These are phyloP conservation scores for Hylomyscus alleni DNA, from an alignment of 2,797 vertebrate genomes.

Conservation along the genomic window DNA sequence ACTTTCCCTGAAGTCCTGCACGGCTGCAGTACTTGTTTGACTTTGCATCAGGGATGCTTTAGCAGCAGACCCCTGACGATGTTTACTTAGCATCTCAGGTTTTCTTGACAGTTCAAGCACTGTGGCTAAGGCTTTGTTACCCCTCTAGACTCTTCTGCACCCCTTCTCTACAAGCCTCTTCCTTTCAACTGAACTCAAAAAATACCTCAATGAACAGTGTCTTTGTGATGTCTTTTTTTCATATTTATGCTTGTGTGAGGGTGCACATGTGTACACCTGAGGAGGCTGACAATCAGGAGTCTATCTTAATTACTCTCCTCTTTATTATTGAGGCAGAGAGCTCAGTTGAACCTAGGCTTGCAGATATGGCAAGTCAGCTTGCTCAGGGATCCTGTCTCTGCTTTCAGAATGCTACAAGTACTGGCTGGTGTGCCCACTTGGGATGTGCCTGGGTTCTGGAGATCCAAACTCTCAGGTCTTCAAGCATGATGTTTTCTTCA, in stretches of 20 bases:
- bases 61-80: background rate
- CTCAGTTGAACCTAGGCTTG: background rate
- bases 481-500: background rate
- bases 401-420: too few relatives aligned
- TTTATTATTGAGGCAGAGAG: background rate
- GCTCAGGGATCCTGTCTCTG: background rate
- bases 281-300: background rate
- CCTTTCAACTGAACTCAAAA: constrained; percentile 39
- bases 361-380: background rate
- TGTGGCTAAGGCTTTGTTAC: background rate
- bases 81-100: background rate
- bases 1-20: background rate
- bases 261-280: background rate
- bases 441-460: background rate
- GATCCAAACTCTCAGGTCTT: background rate
- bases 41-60: background rate
- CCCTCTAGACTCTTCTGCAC: background rate
- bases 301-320: background rate
- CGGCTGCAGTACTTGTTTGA: background rate
- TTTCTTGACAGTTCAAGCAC: background rate
- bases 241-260: background rate
- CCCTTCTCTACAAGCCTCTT: background rate
- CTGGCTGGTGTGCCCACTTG: background rate
- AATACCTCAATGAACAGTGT: background rate
- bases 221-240: background rate